Base-by-base conservation (phyloP, 2,888 invertebrate species). In the Strigamia maritima region DNA sequence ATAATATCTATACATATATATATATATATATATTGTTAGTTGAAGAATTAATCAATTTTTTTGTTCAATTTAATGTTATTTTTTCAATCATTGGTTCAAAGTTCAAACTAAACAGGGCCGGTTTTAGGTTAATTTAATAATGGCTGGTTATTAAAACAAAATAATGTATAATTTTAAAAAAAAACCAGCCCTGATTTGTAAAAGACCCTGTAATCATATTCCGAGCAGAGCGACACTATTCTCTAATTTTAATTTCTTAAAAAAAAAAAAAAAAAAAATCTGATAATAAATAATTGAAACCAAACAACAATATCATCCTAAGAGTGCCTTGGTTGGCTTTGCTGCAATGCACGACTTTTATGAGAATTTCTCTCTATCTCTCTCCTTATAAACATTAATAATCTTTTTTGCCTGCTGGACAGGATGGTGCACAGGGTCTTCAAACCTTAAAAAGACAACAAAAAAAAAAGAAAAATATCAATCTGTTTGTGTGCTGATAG, bases 151-250 rank as follows among this genome's bases (percentile, higher is more conserved):
- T 40, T 12, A 19, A 6, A 49, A 49, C 10, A 49, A 49, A 49
- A 49, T 6, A 2, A 49, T 31, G 31, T n/a, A n/a, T n/a, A n/a
- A n/a, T n/a, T n/a, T n/a, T n/a, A 35, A 35, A 3, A 10, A 49
- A 49, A 49, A 49, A 49, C 35, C 35, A 35, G 35, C 35, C 35
- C 35, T 35, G 7, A 35, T 35, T 1, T 35, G 49, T 19, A 49
- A 49, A 49, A 49, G 49, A 49, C 49, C 49, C 49, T 49, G 49
- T 49, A 49, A 49, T 49, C 49, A 49, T 49, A 49, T 49, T 49
- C 49, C 49, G 14, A 49, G 49, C 49, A 49, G 49, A 49, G 49
- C 49, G 49, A 19, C n/a, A n/a, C 4, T 19, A 19, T 7, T 49
- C 3, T 35, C 7, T 6, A 35, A 35, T 35, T 35, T 35, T 35